Base-by-base conservation (phyloP, 2,113 vertebrate genomes). In the Xenopus laevis region DNA sequence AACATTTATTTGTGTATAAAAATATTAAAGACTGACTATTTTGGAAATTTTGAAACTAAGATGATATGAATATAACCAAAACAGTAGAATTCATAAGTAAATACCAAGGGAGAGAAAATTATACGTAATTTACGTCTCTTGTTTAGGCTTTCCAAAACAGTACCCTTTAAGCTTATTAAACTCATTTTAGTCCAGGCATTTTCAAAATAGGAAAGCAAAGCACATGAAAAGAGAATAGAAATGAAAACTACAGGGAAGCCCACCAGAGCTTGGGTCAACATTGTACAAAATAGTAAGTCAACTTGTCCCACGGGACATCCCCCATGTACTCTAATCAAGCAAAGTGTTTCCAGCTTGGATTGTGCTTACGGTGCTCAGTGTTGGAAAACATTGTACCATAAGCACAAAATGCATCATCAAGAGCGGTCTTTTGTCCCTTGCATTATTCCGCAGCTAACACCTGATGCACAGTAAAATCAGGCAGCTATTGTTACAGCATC, bases 401-500 rank as follows among this genome's bases (percentile, higher is more conserved):
- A 23, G 13, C 18, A 60, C 58, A 60, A 60, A 60, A 60, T 12
- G 21, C 58, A 60, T 60, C 21, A 60, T 23, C 58, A 60, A 60
- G 18, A 23, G 20, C 4, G 58, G 58, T 18, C 20, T 60, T 21
- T 60, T 60, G 58, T 60, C 58, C 20, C 1, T 60, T 9, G 58
- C 58, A 23, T 60, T 27, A 60, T 60, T 7, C 58, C 18, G 27
- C 58, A 60, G 58, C 21, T 15, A 23, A 4, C 58, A 60, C 58
- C 58, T 60, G 58, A 60, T 21, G 20, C 58, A 60, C 58, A 60
- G 21, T 21, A 18, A 59, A 60, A 60, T 60, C 58, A 60, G 58
- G 13, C 20, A 21, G 58, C 58, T 23, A 60, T 60, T 60, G 58
- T 60, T 11, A 60, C 20, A 27, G 21, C 11, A 23, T 60, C 21